Percentiles rank a stretch among this genome's conserved stretches.
These are phyloP conservation scores for Progne subis DNA, from an alignment of 2,113 vertebrate genomes.

Conservation along the genomic window DNA sequence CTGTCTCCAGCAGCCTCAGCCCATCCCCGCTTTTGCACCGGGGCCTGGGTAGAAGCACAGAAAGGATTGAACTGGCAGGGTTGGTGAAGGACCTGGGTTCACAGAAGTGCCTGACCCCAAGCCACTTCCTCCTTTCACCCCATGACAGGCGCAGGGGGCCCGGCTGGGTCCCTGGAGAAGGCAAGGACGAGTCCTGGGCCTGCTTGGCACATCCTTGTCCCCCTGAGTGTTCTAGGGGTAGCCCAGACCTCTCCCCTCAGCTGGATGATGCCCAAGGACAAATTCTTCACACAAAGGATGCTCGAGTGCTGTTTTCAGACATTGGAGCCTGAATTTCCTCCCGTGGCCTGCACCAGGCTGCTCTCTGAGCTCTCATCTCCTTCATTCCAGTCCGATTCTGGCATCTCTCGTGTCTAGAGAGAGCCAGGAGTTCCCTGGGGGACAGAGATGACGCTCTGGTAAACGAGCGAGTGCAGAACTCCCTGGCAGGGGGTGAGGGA, in stretches of 20 bases:
- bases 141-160: accelerated
- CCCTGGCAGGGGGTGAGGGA: background rate
- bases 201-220: background rate
- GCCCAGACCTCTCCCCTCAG: background rate
- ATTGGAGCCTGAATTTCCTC: background rate
- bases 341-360: background rate
- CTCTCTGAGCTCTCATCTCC: background rate
- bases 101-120: background rate
- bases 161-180: background rate
- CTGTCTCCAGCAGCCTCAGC: background rate
- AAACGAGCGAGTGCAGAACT: background rate
- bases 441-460: background rate
- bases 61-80: background rate
- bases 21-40: accelerated
- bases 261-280: background rate
- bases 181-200: accelerated
- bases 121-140: background rate
- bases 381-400: background rate
- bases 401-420: accelerated
- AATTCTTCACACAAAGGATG: background rate
- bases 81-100: background rate
- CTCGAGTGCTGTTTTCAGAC: background rate
- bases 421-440: background rate
- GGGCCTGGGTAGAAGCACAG: accelerated
- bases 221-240: background rate